These are phyloP conservation scores for Nemapogon koenigi DNA, from an alignment of 2,888 invertebrate species.

Conservation along the genomic window DNA sequence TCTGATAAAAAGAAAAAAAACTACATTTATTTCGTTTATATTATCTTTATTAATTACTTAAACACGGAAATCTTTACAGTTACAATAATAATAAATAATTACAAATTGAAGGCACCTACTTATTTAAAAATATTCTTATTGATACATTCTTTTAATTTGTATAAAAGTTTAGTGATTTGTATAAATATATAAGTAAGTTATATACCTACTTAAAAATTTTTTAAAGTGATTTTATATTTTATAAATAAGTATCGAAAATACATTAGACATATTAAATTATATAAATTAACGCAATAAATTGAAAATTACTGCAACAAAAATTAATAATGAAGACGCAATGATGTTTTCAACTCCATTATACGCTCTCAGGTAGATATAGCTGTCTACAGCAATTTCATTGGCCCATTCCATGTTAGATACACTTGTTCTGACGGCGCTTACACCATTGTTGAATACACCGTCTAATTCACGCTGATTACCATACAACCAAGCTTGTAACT, in stretches of 20 bases:
- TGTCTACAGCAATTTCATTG: slow-evolving; percentile 26
- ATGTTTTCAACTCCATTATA: slow-evolving; percentile 28
- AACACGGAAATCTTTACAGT: too few species aligned
- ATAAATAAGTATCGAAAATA: too few species aligned
- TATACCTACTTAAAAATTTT: too few species aligned
- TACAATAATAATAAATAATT: too few species aligned
- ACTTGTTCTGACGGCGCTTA: slow-evolving; percentile 26
- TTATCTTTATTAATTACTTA: too few species aligned
- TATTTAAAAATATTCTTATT: too few species aligned
- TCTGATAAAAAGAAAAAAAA: neutral
- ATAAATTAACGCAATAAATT: slow-evolving; percentile 28
- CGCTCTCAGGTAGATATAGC: slow-evolving; percentile 23
- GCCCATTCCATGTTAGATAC: slow-evolving; percentile 40
- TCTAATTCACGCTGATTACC: slow-evolving; percentile 24
- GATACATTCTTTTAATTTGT: too few species aligned
- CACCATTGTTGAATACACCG: slow-evolving; percentile 27
- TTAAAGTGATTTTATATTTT: too few species aligned
- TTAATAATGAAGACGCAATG: slow-evolving; percentile 27
- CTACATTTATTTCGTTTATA: neutral
- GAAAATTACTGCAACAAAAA: slow-evolving; percentile 27
- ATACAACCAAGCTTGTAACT: slow-evolving; percentile 49
- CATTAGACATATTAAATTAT: too few species aligned
- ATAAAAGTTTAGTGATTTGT: too few species aligned
- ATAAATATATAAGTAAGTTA: too few species aligned
- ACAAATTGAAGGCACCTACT: too few species aligned